Percentiles rank a stretch among this genome's conserved stretches.
Conservation (phyloP, 2,113 vertebrate species). For the Alaudala cheleensis region DNA sequence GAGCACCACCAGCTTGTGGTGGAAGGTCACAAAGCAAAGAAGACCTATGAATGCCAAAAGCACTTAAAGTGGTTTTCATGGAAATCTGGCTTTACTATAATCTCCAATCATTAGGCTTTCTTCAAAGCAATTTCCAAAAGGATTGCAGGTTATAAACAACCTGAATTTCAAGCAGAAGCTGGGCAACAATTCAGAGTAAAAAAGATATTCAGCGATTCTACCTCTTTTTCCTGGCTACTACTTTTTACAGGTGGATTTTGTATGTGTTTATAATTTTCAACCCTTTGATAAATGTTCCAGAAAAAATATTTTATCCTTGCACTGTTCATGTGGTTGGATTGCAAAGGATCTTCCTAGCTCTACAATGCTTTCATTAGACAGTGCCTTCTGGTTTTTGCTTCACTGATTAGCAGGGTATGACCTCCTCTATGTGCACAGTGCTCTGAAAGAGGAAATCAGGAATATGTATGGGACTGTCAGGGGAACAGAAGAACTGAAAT, state of each 20-base stretch:
- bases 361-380: not conserved
- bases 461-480: not conserved
- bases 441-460: not conserved
- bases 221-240: not conserved
- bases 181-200: not conserved
- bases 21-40: constrained; percentile 14
- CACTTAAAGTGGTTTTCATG: not conserved
- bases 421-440: not conserved
- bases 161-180: constrained; percentile 30
- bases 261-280: not conserved
- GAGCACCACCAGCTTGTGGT: not conserved
- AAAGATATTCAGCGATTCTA: not conserved
- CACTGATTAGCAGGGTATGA: not conserved
- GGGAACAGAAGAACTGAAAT: not conserved
- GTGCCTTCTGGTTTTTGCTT: not conserved
- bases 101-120: not conserved
- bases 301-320: not conserved
- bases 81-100: not conserved
- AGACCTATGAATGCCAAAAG: not conserved
- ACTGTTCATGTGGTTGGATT: not conserved
- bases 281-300: constrained; percentile 1
- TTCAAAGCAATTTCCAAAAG: constrained; percentile 32
- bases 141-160: not conserved
- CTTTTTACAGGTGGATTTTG: constrained; percentile 19
- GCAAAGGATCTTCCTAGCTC: not conserved